A percentile compares a stretch with the other conserved stretches of the same genome.
These are phyloP conservation scores for Plecturocebus donacophilus DNA, from an alignment of 2,113 vertebrate species.

Conservation along the genomic window DNA sequence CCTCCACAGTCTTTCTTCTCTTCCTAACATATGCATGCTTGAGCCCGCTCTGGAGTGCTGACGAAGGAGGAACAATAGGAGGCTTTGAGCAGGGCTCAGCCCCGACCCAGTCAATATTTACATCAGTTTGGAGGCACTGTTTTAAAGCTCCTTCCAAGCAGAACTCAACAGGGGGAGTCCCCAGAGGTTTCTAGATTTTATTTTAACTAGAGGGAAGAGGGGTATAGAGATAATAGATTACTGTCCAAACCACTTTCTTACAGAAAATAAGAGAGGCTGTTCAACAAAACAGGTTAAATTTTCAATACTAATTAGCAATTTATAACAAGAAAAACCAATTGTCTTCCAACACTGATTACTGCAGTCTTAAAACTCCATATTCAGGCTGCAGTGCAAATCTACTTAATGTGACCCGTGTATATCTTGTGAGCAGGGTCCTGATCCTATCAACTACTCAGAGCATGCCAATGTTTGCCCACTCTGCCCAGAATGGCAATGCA, in stretches of 20 bases:
- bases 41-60: conserved; percentile 85
- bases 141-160: conserved; percentile 78
- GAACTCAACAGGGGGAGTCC: conserved; percentile 64
- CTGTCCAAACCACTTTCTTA: conserved; percentile 63
- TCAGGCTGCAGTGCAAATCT: conserved; percentile 35
- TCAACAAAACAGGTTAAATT: conserved; percentile 40
- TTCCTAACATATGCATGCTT: conserved; percentile 89
- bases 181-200: conserved; percentile 58
- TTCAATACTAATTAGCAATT: conserved; percentile 60
- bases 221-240: conserved; percentile 60
- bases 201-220: conserved; percentile 55
- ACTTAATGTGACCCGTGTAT: conserved; percentile 9
- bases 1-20: conserved; percentile 80
- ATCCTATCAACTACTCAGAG: not conserved
- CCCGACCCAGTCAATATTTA: conserved; percentile 86
- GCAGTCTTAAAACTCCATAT: conserved; percentile 51
- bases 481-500: not conserved
- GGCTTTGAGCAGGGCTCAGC: conserved; percentile 81
- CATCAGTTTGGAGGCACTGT: conserved; percentile 80
- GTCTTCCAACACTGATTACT: conserved; percentile 34
- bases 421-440: not conserved
- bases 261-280: conserved; percentile 56
- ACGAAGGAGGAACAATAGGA: conserved; percentile 89
- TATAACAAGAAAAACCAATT: conserved; percentile 57
- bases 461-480: not conserved